Base-by-base conservation (phyloP, 2,888 invertebrate species). In the Xylocampa areola region DNA sequence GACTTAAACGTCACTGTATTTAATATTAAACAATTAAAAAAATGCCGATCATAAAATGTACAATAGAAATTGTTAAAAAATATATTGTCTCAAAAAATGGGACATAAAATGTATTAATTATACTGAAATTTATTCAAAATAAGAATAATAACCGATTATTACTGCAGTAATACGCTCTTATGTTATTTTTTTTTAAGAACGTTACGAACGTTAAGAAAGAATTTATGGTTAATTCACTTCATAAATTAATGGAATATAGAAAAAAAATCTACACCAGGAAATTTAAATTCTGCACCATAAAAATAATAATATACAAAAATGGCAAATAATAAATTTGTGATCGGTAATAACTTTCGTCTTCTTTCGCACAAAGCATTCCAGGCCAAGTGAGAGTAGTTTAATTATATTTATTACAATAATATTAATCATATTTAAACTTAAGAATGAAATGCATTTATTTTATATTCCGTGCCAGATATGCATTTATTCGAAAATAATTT, bases 341-440 rank as follows among this genome's bases (percentile, higher is more conserved):
- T 75, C 70, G 73, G 68, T 73, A 65, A 59, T 66, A 55, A 17
- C 10, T 63, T 68, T 67, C 49, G 35, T 67, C 41, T 57, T 49
- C 11, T 47, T 64, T 70, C 72, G 80, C 81, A 81, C 79, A 81
- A 81, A 68, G 68, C 76, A 77, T 81, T 80, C 78, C 80, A 71
- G 61, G 75, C 72, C 76, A 72, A 77, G 74, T 81, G 68, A 76
- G 75, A 79, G 49, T 70, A 72, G 68, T 61, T 43, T 70, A 74
- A 73, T 68, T 70, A 68, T 77, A 74, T 63, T 74, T 76, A 70
- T 62, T 54, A 48, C 49, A 59, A 14, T 44, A n/a, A n/a, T n/a
- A n/a, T n/a, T n/a, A n/a, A n/a, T n/a, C n/a, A n/a, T n/a, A 49
- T 16, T 48, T 52, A 44, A 48, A 27, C 23, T 48, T 68, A 68